A percentile compares a stretch with the other conserved stretches of the same genome.
phyloP scores from a whole-genome alignment of 1,140 invertebrate genomes.

The Drosophila ohnishii region DNA sequence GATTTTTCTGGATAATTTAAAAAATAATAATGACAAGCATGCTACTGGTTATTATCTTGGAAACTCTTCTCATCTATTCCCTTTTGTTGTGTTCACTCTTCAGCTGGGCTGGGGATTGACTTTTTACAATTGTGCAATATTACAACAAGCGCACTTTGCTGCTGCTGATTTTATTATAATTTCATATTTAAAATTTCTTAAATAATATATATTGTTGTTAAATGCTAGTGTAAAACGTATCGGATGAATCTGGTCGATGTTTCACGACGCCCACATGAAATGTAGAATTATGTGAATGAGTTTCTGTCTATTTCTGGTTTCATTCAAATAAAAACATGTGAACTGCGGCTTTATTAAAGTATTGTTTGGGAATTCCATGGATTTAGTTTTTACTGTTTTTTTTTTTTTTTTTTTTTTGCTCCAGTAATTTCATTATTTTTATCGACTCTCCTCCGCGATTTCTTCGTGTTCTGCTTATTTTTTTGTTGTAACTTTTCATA shows the following conservation, averaged over 20 bases:
- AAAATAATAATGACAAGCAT: conserved; percentile 25
- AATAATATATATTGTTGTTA: conserved; percentile 52
- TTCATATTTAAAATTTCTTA: conserved; percentile 63
- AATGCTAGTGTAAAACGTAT: conserved; percentile 61
- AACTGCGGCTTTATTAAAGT: conserved; percentile 47
- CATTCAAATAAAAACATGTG: conserved; percentile 68
- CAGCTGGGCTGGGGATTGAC: conserved; percentile 39
- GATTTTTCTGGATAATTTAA: conserved; percentile 13
- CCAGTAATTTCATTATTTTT: conserved; percentile 51
- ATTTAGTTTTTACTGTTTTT: conserved; percentile 34
- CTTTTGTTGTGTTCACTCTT: conserved; percentile 18
- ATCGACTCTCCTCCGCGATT: conserved; percentile 40
- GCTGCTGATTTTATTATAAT: conserved; percentile 45
- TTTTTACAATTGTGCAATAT: conserved; percentile 57
- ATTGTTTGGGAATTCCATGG: conserved; percentile 70
- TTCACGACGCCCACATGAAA: conserved; percentile 67
- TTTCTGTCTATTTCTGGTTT: conserved; percentile 26
- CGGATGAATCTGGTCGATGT: conserved; percentile 50
- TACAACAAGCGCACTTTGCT: conserved; percentile 23
- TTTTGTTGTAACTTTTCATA: conserved; percentile 65
- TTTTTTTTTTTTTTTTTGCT: not conserved
- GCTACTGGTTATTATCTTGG: conserved; percentile 26
- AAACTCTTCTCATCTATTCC: conserved; percentile 2
- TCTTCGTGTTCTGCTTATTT: conserved; percentile 30
- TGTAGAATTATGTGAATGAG: conserved; percentile 53